These are phyloP conservation scores for Egretta garzetta DNA, from an alignment of 2,113 vertebrate species.

Conservation along the genomic window DNA sequence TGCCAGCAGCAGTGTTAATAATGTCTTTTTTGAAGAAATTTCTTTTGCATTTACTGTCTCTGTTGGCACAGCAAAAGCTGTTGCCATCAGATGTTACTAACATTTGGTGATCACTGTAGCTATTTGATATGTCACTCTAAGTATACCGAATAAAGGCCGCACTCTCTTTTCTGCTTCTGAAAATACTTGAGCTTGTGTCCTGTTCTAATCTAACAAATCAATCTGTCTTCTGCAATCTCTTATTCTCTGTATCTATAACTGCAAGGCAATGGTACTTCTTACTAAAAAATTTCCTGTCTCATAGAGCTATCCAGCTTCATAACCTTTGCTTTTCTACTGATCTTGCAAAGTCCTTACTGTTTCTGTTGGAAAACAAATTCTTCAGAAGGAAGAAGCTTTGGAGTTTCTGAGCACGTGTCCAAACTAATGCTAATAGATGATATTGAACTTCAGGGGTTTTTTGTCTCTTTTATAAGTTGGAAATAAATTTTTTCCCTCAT, in stretches of 20 bases:
- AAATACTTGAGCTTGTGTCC: background rate
- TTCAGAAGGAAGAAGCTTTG: background rate
- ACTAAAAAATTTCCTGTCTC: background rate
- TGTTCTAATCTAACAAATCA: background rate
- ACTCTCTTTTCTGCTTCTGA: background rate
- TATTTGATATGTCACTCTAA: background rate
- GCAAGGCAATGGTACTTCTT: background rate
- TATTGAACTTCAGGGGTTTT: background rate
- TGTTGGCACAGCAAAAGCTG: background rate
- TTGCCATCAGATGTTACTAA: background rate
- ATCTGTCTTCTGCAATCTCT: background rate
- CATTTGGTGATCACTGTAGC: background rate
- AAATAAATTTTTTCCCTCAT: background rate
- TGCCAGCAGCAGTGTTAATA: constrained; percentile 66
- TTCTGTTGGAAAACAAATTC: background rate
- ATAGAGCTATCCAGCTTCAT: background rate
- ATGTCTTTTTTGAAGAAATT: constrained; percentile 36
- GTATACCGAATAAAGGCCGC: background rate
- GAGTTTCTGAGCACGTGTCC: background rate
- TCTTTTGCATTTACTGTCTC: background rate
- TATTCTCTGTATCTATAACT: background rate
- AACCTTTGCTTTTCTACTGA: background rate
- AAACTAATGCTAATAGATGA: background rate
- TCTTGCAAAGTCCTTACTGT: background rate
- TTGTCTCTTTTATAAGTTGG: background rate